Evolutionary conservation across 2,797 vertebrate genomes (phyloP).

Genomic region (Scarus forsteni): DNA sequence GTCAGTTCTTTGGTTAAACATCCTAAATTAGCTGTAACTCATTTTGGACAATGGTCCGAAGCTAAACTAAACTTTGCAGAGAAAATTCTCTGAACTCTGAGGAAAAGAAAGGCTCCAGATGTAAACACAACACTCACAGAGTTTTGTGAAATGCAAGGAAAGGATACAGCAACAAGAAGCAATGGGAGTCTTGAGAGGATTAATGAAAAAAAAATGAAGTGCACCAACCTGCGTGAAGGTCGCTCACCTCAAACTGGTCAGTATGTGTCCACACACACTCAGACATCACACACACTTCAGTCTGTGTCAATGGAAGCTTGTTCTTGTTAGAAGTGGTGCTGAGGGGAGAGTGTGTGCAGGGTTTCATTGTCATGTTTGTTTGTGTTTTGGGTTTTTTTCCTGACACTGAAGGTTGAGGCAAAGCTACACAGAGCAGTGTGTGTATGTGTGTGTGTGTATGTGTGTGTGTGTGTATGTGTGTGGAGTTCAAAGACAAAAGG

Average conservation of each 20-base stretch:
- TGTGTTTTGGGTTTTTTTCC: constrained; percentile 54
- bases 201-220: neutral
- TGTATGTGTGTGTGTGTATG: constrained; percentile 46
- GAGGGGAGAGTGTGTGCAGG: constrained; percentile 32
- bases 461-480: constrained; percentile 48
- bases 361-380: constrained; percentile 67
- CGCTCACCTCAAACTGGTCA: constrained; percentile 68
- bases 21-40: too few species aligned
- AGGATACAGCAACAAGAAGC: neutral
- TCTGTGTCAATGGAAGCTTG: constrained; percentile 62
- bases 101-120: neutral
- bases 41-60: too few species aligned
- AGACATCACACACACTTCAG: constrained; percentile 53
- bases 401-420: constrained; percentile 41
- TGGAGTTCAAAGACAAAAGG: constrained; percentile 84
- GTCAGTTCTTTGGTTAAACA: too few species aligned
- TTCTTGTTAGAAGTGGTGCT: constrained; percentile 53
- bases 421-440: constrained; percentile 39
- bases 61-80: too few species aligned
- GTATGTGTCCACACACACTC: constrained; percentile 46
- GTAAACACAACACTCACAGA: constrained; percentile 29
- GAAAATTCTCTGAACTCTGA: too few species aligned
- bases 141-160: neutral
- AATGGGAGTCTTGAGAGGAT: neutral
- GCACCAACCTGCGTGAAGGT: constrained; percentile 25